phyloP scores from a whole-genome alignment of 2,113 vertebrate species.

The Paralichthys olivaceus region DNA sequence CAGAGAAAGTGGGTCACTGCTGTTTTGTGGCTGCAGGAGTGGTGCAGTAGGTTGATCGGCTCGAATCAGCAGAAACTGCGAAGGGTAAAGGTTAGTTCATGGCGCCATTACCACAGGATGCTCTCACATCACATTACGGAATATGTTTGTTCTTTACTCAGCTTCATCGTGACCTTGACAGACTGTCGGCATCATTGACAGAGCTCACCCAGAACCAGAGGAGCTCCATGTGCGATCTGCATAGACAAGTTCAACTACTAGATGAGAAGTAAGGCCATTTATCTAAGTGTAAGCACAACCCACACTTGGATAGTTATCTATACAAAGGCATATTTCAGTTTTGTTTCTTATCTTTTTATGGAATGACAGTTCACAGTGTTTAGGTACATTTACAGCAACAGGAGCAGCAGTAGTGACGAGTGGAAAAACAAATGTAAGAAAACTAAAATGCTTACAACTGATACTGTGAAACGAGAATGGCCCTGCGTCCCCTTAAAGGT shows the following conservation, averaged over 20 bases:
- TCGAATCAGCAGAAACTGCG: slow-evolving; percentile 39
- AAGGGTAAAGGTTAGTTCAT: slow-evolving; percentile 32
- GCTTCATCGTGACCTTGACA: slow-evolving; percentile 81
- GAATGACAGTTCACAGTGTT: too few relatives aligned
- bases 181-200: slow-evolving; percentile 74
- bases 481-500: too few relatives aligned
- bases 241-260: slow-evolving; percentile 81
- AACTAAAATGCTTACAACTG: too few relatives aligned
- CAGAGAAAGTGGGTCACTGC: slow-evolving; percentile 53
- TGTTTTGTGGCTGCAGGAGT: slow-evolving; percentile 13
- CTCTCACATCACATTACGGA: neutral
- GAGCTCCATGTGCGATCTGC: slow-evolving; percentile 78
- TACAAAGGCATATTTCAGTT: too few relatives aligned
- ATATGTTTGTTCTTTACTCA: slow-evolving; percentile 55
- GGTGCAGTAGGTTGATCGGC: slow-evolving; percentile 7
- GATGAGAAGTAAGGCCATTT: slow-evolving; percentile 83
- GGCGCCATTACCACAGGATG: neutral
- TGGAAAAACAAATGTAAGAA: too few relatives aligned
- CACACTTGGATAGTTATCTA: neutral
- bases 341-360: too few relatives aligned
- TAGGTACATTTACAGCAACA: too few relatives aligned
- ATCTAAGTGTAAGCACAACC: neutral
- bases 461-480: too few relatives aligned
- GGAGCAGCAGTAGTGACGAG: too few relatives aligned
- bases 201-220: slow-evolving; percentile 72